Base-by-base conservation (phyloP, 1,140 invertebrate genomes). In the Drosophila pruinosa region DNA sequence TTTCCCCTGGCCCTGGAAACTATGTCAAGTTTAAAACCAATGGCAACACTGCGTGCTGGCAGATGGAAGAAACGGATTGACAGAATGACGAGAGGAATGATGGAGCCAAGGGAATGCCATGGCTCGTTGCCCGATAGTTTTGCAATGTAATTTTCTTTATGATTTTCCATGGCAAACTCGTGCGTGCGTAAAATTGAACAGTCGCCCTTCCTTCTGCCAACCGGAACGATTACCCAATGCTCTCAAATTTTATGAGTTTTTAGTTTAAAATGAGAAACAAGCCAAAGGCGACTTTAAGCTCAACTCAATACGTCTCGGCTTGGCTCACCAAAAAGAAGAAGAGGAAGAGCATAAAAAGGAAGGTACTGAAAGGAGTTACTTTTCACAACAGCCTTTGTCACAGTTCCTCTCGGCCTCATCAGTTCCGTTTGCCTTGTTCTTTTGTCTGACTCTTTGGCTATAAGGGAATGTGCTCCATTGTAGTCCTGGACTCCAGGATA, bases 181-280 rank as follows among this genome's bases (percentile, higher is more conserved):
- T 71, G 78, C 82, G 81, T 86, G 81, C 81, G 81, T 81, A 81
- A 86, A 86, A 86, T 86, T 86, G 82, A 86, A 81, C 68, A 45
- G 39, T 41, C 52, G 34, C 26, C 6, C 48, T 7, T 39, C 48
- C 24, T 5, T 26, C 6, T 47, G n/a, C 34, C 45, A 72, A 22
- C 6, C 17, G 36, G 56, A 67, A 28, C 34, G 41, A 47, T 38
- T 38, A 50, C 36, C 54, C 53, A 41, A 8, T 43, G 12, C 45
- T 54, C 52, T 41, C 22, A 24, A 48, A 24, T 80, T 73, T 88
- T 72, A 85, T 72, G 65, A 41, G 50, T 47, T 79, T 64, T 24
- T 43, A 41, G 50, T 56, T 77, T 77, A 71, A 82, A 80, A 67
- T 43, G 61, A 63, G 67, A 52, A 22, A 4, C n/a, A 19, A 71